These are phyloP conservation scores for Brienomyrus brachyistius DNA, from an alignment of 2,113 vertebrate species.

Conservation along the genomic window DNA sequence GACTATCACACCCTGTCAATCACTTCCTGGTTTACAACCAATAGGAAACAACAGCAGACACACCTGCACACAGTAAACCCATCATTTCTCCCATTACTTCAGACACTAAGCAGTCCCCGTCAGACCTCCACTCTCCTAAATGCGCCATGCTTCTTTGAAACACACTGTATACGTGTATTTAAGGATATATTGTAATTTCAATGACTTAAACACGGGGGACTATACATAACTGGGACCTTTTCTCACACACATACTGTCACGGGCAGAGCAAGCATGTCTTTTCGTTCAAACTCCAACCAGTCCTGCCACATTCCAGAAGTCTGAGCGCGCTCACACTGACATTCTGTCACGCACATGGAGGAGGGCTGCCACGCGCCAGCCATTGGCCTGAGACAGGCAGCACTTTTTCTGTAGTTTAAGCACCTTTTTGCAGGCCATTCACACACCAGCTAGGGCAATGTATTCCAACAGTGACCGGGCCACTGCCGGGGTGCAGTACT, in stretches of 20 bases:
- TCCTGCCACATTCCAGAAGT: slow-evolving; percentile 9
- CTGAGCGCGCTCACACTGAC: slow-evolving; percentile 18
- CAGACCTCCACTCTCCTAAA: background rate
- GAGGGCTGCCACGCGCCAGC: background rate
- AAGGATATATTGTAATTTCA: background rate
- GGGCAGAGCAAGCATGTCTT: background rate
- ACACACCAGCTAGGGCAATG: background rate
- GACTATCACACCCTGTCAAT: background rate
- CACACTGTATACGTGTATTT: background rate
- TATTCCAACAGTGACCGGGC: background rate
- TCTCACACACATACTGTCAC: background rate
- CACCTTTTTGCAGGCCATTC: background rate
- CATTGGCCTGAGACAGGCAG: background rate
- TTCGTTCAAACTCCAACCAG: background rate
- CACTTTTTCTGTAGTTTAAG: background rate
- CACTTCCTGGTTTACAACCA: background rate
- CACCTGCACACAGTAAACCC: background rate
- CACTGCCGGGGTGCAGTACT: background rate
- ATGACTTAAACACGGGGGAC: background rate
- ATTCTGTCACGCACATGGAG: background rate
- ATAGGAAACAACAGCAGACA: background rate
- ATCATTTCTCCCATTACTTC: background rate
- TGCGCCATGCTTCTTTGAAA: background rate
- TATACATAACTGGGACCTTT: background rate
- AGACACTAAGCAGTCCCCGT: background rate